These are phyloP conservation scores for Alauda arvensis DNA, from an alignment of 2,797 vertebrate genomes.

Conservation along the genomic window DNA sequence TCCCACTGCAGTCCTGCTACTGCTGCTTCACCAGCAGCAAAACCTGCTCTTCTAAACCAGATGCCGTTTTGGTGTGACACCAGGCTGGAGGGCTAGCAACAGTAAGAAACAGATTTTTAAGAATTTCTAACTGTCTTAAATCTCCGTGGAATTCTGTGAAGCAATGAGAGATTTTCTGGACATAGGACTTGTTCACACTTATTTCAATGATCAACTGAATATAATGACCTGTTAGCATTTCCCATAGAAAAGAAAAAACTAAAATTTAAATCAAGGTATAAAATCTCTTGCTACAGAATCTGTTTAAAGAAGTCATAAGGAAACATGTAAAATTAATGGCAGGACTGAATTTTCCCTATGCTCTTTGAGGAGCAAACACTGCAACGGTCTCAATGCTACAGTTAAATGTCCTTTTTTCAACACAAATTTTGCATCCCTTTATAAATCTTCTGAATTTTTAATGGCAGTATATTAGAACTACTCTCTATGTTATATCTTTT, in stretches of 20 bases:
- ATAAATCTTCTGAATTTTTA: background rate
- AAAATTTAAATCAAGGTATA: background rate
- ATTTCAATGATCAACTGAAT: background rate
- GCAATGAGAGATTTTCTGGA: background rate
- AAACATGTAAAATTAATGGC: background rate
- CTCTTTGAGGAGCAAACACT: background rate
- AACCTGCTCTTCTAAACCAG: background rate
- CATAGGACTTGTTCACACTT: background rate
- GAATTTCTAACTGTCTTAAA: background rate
- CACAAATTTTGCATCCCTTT: background rate
- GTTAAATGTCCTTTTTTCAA: background rate
- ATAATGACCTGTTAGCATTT: background rate
- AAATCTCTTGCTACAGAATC: background rate
- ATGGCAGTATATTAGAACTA: background rate
- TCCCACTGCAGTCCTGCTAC: fast-evolving
- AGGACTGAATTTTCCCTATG: background rate
- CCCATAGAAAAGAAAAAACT: background rate
- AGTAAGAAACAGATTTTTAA: background rate
- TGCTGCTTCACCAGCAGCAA: background rate
- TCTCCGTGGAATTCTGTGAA: background rate
- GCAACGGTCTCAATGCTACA: background rate
- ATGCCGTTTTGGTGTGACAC: fast-evolving
- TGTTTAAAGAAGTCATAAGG: background rate
- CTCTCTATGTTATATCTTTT: background rate
- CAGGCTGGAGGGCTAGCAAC: background rate